These are phyloP conservation scores for Euplexia lucipara DNA, from an alignment of 2,888 invertebrate species.

Conservation along the genomic window DNA sequence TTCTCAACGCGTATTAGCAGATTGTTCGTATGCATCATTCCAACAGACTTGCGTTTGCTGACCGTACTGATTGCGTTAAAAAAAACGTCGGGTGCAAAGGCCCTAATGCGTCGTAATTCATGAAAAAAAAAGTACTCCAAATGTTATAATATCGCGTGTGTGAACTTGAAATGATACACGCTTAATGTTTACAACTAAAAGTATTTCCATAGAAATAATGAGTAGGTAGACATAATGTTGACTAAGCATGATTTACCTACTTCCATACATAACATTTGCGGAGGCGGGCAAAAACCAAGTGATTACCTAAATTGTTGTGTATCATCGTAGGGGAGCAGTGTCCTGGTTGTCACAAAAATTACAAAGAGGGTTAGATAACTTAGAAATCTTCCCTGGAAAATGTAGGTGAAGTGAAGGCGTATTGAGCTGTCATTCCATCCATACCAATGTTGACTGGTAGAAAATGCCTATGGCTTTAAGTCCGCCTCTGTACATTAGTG, in stretches of 20 bases:
- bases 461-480: too few species aligned
- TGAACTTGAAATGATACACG: conserved; percentile 36
- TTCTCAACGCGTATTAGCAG: conserved; percentile 2
- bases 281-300: neutral
- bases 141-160: conserved; percentile 28
- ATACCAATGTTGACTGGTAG: too few species aligned
- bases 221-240: neutral
- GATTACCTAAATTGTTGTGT: neutral
- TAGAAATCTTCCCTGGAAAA: too few species aligned
- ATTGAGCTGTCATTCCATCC: too few species aligned
- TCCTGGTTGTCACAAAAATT: too few species aligned
- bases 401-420: too few species aligned
- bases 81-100: too few species aligned
- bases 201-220: neutral
- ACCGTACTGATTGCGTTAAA: too few species aligned
- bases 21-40: too few species aligned
- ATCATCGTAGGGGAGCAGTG: neutral
- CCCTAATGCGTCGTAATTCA: conserved; percentile 7
- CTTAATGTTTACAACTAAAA: conserved; percentile 30
- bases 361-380: too few species aligned
- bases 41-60: too few species aligned
- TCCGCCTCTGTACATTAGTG: too few species aligned
- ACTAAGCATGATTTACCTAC: neutral
- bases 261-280: neutral
- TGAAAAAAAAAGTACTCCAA: conserved; percentile 23